A percentile compares a stretch with the other conserved stretches of the same genome.
Conservation (phyloP, 2,113 vertebrate genomes). For the Lipophrys pholis region DNA sequence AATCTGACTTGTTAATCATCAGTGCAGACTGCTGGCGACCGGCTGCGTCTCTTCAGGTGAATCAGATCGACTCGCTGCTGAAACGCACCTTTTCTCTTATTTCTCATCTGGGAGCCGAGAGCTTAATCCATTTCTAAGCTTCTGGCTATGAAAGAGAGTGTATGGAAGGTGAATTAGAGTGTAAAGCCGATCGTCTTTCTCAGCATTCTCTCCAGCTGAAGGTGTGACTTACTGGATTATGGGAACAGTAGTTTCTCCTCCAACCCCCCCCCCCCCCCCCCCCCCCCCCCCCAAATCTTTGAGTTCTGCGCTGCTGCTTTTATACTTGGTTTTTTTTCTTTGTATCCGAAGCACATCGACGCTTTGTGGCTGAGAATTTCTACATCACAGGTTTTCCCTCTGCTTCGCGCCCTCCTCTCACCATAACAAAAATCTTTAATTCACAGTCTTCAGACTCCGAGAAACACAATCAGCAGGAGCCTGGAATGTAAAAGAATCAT, state of each 20-base stretch:
- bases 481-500: slow-evolving; percentile 34
- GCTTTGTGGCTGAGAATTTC: slow-evolving; percentile 57
- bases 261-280: slow-evolving; percentile 25
- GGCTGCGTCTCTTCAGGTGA: slow-evolving; percentile 60
- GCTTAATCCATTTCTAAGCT: slow-evolving; percentile 77
- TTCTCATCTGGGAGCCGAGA: slow-evolving; percentile 65
- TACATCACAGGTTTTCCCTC: slow-evolving; percentile 46
- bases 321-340: slow-evolving; percentile 59
- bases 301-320: slow-evolving; percentile 64
- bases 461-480: slow-evolving; percentile 28
- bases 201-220: slow-evolving; percentile 74
- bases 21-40: slow-evolving; percentile 49
- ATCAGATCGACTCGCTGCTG: slow-evolving; percentile 51
- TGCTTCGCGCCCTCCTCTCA: slow-evolving; percentile 29
- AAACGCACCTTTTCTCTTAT: slow-evolving; percentile 65
- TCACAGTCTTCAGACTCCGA: slow-evolving; percentile 45
- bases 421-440: slow-evolving; percentile 45
- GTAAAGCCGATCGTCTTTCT: slow-evolving; percentile 69
- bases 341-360: slow-evolving; percentile 56
- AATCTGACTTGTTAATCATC: too few relatives aligned
- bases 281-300: slow-evolving; percentile 30
- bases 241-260: slow-evolving; percentile 71
- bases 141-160: slow-evolving; percentile 56
- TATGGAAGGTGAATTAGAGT: slow-evolving; percentile 76
- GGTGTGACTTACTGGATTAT: slow-evolving; percentile 80